Percentiles rank a stretch among this genome's conserved stretches.
phyloP scores from a whole-genome alignment of 2,888 invertebrate species.

The Synergus umbraculus region DNA sequence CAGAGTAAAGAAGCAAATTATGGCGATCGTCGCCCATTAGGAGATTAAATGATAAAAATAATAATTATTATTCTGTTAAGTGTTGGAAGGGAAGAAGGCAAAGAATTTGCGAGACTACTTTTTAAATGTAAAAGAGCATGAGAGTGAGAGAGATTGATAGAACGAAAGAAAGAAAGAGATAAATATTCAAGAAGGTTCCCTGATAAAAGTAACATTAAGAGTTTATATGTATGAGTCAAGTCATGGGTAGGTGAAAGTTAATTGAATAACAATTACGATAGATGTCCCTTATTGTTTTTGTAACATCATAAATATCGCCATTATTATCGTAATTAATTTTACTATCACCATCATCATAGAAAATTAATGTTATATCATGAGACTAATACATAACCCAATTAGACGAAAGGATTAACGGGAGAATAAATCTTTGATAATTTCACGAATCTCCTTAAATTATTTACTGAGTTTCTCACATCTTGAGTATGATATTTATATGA shows the following conservation, averaged over 20 bases:
- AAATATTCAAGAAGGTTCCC: slow-evolving; percentile 39
- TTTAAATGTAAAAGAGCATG: slow-evolving; percentile 39
- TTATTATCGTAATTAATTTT: slow-evolving; percentile 32
- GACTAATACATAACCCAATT: slow-evolving; percentile 15
- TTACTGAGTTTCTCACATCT: background rate
- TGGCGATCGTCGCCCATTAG: slow-evolving; percentile 61
- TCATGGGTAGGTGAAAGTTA: slow-evolving; percentile 36
- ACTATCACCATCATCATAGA: slow-evolving; percentile 21
- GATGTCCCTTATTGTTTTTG: slow-evolving; percentile 41
- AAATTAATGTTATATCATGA: slow-evolving; percentile 23
- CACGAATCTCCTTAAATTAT: background rate
- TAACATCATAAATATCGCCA: slow-evolving; percentile 34
- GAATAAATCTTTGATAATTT: background rate
- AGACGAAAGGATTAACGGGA: background rate
- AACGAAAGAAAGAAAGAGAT: slow-evolving; percentile 5
- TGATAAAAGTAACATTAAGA: slow-evolving; percentile 43
- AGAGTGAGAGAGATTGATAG: slow-evolving; percentile 18
- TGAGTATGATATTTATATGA: slow-evolving; percentile 8
- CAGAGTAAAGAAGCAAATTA: slow-evolving; percentile 56
- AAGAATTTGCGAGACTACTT: slow-evolving; percentile 57
- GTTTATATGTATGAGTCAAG: slow-evolving; percentile 46
- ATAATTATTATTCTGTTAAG: slow-evolving; percentile 64
- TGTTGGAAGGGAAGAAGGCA: slow-evolving; percentile 59
- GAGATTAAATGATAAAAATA: slow-evolving; percentile 57
- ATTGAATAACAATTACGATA: slow-evolving; percentile 43